Percentiles rank a stretch among this genome's conserved stretches.
These are phyloP conservation scores for Lagopus muta DNA, from an alignment of 2,113 vertebrate genomes.

Conservation along the genomic window DNA sequence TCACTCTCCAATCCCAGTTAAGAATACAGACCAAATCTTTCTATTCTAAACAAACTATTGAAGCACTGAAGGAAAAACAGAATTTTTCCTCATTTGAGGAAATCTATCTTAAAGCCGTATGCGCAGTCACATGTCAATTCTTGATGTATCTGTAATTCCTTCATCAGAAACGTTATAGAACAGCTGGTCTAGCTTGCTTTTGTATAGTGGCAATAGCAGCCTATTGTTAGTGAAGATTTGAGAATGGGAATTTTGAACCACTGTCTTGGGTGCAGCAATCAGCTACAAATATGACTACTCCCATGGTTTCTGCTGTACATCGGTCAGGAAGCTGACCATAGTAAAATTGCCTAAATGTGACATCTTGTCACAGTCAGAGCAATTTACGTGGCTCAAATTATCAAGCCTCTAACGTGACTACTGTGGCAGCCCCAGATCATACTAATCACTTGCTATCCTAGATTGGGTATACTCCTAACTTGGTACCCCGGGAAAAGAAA, in stretches of 20 bases:
- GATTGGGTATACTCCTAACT: not conserved
- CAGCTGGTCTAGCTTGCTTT: not conserved
- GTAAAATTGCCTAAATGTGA: not conserved
- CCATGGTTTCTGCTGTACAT: not conserved
- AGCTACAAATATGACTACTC: not conserved
- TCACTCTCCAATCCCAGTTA: not conserved
- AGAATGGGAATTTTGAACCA: not conserved
- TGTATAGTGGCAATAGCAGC: not conserved
- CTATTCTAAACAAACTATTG: not conserved
- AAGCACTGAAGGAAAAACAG: not conserved
- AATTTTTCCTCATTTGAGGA: not conserved
- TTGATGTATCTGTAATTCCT: not conserved
- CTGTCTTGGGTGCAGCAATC: not conserved
- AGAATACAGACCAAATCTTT: not conserved
- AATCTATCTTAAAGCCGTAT: not conserved
- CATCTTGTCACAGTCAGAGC: not conserved
- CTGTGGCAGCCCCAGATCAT: conserved; percentile 27
- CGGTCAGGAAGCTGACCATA: not conserved
- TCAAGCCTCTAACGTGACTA: not conserved
- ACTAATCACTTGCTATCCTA: not conserved
- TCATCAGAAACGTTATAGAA: not conserved
- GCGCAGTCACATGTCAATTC: not conserved
- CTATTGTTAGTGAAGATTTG: not conserved
- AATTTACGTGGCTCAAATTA: conserved; percentile 5
- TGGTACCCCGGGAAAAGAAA: not conserved